A percentile compares a stretch with the other conserved stretches of the same genome.
Conservation (phyloP, 1,140 invertebrate species). For the Teleopsis dalmanni region DNA sequence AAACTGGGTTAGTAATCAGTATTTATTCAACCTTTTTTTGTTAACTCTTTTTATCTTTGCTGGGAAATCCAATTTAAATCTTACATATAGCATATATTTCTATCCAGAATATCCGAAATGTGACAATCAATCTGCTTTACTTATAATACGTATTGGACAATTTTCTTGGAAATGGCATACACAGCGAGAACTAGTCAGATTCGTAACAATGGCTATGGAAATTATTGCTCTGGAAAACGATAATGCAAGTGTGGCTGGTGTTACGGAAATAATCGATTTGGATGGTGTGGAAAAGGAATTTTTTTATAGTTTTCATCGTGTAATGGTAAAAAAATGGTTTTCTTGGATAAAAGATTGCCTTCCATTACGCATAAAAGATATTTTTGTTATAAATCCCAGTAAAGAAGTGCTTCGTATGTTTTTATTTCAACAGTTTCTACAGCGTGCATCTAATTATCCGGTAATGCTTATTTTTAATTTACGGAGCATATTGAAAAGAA, state of each 20-base stretch:
- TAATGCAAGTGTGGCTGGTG: constrained; percentile 34
- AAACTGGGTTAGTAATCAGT: constrained; percentile 48
- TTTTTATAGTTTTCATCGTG: constrained; percentile 45
- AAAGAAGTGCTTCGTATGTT: constrained; percentile 32
- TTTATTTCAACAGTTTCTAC: not conserved
- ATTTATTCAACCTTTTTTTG: too few species aligned
- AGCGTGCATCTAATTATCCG: not conserved
- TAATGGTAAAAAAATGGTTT: constrained; percentile 47
- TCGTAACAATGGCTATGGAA: constrained; percentile 45
- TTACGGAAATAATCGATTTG: constrained; percentile 48
- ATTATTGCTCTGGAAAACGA: constrained; percentile 45
- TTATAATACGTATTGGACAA: constrained; percentile 46
- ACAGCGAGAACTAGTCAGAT: constrained; percentile 41
- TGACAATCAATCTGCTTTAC: constrained; percentile 45
- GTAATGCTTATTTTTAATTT: not conserved
- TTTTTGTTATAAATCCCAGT: constrained; percentile 49
- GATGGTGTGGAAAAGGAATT: constrained; percentile 43
- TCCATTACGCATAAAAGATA: constrained; percentile 47
- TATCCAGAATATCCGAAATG: constrained; percentile 39
- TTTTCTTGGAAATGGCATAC: constrained; percentile 45
- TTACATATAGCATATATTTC: constrained; percentile 18
- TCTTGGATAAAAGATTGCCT: constrained; percentile 45
- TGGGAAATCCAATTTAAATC: too few species aligned
- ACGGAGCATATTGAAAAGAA: not conserved
- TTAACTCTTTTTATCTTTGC: too few species aligned